Conservation (phyloP, 2,888 invertebrate species). For the Dysmachus trigonus region DNA sequence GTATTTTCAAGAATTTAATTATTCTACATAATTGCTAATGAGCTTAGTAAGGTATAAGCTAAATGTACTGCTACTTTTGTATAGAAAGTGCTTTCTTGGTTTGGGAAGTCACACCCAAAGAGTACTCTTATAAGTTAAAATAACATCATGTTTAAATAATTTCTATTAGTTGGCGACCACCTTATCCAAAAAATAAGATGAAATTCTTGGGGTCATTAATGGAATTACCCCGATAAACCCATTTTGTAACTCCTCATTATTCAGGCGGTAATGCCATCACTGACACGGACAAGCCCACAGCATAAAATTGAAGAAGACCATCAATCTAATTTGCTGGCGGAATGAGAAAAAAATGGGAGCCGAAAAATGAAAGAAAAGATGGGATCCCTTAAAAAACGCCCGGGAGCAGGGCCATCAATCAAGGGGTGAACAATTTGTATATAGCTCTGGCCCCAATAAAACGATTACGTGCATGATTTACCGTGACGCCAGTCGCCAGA, state of each 20-base stretch:
- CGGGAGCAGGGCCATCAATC: constrained; percentile 36
- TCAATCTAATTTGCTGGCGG: constrained; percentile 42
- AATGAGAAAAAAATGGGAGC: constrained; percentile 26
- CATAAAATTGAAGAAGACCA: constrained; percentile 41
- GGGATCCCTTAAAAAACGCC: constrained; percentile 29
- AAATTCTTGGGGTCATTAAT: constrained; percentile 27
- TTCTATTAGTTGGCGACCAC: background rate
- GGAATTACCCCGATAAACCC: constrained; percentile 36
- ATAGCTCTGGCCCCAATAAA: constrained; percentile 38
- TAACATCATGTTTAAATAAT: background rate
- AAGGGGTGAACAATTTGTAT: constrained; percentile 43
- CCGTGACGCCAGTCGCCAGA: constrained; percentile 38
- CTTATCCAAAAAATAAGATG: background rate
- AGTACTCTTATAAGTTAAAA: background rate
- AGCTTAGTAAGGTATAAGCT: no score
- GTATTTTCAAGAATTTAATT: no score
- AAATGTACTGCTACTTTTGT: no score
- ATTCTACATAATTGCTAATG: no score
- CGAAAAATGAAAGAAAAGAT: constrained; percentile 35
- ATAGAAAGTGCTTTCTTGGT: no score
- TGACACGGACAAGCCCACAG: constrained; percentile 42
- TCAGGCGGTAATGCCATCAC: constrained; percentile 39
- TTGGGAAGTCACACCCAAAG: no score
- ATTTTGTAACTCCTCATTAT: constrained; percentile 40
- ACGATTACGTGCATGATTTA: constrained; percentile 43